A percentile compares a stretch with the other conserved stretches of the same genome.
Evolutionary conservation across 2,888 invertebrate genomes (phyloP).

Genomic region (Epistrophella euchroma): DNA sequence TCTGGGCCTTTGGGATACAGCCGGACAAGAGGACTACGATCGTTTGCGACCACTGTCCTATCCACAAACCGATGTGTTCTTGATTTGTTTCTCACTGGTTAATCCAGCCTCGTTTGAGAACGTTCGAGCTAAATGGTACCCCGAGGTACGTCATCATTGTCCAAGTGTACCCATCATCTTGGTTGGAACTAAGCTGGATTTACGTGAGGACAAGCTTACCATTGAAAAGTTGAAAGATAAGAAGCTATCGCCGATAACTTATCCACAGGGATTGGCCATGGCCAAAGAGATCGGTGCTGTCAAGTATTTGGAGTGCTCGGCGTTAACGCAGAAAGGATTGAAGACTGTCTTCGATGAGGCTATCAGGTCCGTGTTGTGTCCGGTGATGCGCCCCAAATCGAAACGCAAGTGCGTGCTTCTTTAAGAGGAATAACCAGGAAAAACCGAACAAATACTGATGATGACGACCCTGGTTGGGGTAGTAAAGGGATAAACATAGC

Average conservation of each 20-base stretch:
- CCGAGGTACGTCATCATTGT: slow-evolving; percentile 83
- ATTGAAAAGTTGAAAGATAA: slow-evolving; percentile 83
- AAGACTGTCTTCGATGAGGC: slow-evolving; percentile 83
- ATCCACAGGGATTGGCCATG: slow-evolving; percentile 83
- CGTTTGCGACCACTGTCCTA: slow-evolving; percentile 82
- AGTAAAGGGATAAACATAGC: slow-evolving; percentile 28
- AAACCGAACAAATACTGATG: not conserved
- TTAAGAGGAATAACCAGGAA: not conserved
- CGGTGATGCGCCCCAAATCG: slow-evolving; percentile 80
- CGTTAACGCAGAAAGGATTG: slow-evolving; percentile 82
- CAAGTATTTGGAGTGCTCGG: slow-evolving; percentile 82
- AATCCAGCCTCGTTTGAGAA: slow-evolving; percentile 83
- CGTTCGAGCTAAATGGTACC: slow-evolving; percentile 83
- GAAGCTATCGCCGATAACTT: slow-evolving; percentile 82
- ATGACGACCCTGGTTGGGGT: slow-evolving; percentile 42
- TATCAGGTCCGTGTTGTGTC: slow-evolving; percentile 82
- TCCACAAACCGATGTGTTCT: slow-evolving; percentile 82
- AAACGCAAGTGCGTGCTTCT: slow-evolving; percentile 78
- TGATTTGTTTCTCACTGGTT: slow-evolving; percentile 82
- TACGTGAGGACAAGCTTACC: slow-evolving; percentile 82
- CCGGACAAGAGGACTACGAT: slow-evolving; percentile 83
- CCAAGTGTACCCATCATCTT: slow-evolving; percentile 82
- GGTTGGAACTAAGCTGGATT: slow-evolving; percentile 82
- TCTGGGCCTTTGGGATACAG: slow-evolving; percentile 82
- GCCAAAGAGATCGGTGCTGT: slow-evolving; percentile 83